A percentile compares a stretch with the other conserved stretches of the same genome.
Conservation (phyloP, 1,140 invertebrate species). For the Magallana gigas region DNA sequence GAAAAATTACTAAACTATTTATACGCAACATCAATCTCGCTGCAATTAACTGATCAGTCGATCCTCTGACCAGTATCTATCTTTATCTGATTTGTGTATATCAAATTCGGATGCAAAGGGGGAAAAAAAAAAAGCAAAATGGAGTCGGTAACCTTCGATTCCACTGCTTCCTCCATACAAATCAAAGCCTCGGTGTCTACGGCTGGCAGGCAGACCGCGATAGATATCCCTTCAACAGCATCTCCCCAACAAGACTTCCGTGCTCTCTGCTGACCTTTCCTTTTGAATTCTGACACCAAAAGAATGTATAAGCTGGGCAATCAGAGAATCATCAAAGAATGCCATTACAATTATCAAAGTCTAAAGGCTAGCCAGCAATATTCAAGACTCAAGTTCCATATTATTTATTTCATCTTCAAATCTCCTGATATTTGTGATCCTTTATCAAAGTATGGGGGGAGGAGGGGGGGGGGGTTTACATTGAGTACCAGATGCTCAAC, state of each 20-base stretch:
- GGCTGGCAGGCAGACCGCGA: neutral
- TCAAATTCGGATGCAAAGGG: neutral
- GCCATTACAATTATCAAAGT: neutral
- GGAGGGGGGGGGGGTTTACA: too few relatives aligned
- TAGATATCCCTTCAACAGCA: neutral
- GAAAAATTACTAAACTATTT: constrained; percentile 34
- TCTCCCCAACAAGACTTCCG: neutral
- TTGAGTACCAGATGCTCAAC: too few relatives aligned
- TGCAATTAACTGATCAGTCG: constrained; percentile 7
- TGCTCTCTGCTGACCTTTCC: neutral
- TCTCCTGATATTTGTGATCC: neutral
- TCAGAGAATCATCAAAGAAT: neutral
- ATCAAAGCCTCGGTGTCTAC: neutral
- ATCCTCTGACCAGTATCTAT: neutral
- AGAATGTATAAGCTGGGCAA: neutral
- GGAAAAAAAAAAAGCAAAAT: neutral
- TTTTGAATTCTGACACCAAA: constrained; percentile 13
- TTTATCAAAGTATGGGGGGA: neutral
- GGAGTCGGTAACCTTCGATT: neutral
- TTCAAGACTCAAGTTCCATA: too few relatives aligned
- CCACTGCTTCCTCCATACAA: neutral
- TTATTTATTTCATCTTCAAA: neutral
- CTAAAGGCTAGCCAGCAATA: neutral
- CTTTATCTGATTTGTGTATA: neutral
- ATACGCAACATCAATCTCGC: neutral